A percentile compares a stretch with the other conserved stretches of the same genome.
Evolutionary conservation across 2,113 vertebrate genomes (phyloP).

Genomic region (Pungitius pungitius): DNA sequence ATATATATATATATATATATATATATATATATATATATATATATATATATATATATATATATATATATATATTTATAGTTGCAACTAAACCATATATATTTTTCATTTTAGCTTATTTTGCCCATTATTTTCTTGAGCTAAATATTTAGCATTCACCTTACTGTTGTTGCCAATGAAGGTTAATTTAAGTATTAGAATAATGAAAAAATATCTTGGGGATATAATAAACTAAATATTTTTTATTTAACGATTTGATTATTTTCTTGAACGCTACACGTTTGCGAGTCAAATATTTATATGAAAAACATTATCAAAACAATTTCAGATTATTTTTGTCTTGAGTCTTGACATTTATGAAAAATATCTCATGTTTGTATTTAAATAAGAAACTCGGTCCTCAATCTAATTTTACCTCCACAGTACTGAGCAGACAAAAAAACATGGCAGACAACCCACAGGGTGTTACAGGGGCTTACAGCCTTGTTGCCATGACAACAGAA

Average conservation of each 20-base stretch:
- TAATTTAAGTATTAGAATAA: not conserved
- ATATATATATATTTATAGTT: no score
- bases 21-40: no score
- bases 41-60: no score
- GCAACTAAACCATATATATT: not conserved
- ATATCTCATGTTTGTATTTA: not conserved
- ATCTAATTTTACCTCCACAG: constrained; percentile 60
- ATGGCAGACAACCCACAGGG: constrained; percentile 83
- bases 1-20: no score
- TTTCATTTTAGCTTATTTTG: not conserved
- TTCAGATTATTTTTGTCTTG: not conserved
- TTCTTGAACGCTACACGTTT: not conserved
- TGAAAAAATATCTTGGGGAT: not conserved
- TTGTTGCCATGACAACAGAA: constrained; percentile 96
- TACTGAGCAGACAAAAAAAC: constrained; percentile 70
- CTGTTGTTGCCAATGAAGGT: not conserved
- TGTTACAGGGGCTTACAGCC: constrained; percentile 77
- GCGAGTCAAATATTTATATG: not conserved
- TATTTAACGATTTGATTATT: not conserved
- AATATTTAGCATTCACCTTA: not conserved
- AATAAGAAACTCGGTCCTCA: constrained; percentile 31
- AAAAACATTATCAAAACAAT: not conserved
- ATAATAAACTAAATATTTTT: not conserved
- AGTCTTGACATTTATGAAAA: not conserved
- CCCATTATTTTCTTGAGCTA: not conserved